Base-by-base conservation (phyloP, 2,888 invertebrate species). In the Netelia fuscicornis region DNA sequence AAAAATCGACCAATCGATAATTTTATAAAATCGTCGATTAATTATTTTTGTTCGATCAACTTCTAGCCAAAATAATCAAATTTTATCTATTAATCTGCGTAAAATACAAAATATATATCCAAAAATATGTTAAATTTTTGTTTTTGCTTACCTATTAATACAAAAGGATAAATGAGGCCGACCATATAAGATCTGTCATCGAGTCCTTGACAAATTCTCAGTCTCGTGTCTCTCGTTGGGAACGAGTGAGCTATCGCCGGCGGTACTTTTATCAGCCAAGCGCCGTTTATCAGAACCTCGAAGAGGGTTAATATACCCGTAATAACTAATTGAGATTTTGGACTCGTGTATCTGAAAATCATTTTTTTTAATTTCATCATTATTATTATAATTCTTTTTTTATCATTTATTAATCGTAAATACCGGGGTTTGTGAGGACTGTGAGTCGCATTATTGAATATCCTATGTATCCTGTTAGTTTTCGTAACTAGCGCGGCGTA, bases 401-500 rank as follows among this genome's bases (percentile, higher is more conserved):
- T 56, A 23, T n/a, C 52, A 13, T 30, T 30, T 30, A 5, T 30
- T 5, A 30, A 30, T 30, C 30, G 6, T 2, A 52, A 23, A 54
- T 91, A 94, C 88, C 93, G 93, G n/a, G 94, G 93, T 65, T 94
- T 94, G 54, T 94, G 91, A 1, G 94, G 92, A 68, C 92, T 93
- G 72, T 90, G 87, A 0, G 88, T 90, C 0, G 87, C 88, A 6
- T 92, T 93, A 89, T 94, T 94, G 91, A 95, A 95, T 88, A 95
- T 95, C 81, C 95, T 91, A 42, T 95, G 94, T 68, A 95, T 95
- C 70, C 95, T 90, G 87, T 95, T 95, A 44, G 95, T 95, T 89
- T 95, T 95, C 9, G 95, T 95, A 11, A 95, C 94, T 23, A 95
- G 94, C 10, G 95, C 94, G 0, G 95, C 94, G 88, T 95, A 95